Evolutionary conservation across 30 jellyfish, hydroid and myxozoan genomes (phyloP), one percentile per base, ranked within the genome.

Genomic region (Morbakka virulenta): DNA sequence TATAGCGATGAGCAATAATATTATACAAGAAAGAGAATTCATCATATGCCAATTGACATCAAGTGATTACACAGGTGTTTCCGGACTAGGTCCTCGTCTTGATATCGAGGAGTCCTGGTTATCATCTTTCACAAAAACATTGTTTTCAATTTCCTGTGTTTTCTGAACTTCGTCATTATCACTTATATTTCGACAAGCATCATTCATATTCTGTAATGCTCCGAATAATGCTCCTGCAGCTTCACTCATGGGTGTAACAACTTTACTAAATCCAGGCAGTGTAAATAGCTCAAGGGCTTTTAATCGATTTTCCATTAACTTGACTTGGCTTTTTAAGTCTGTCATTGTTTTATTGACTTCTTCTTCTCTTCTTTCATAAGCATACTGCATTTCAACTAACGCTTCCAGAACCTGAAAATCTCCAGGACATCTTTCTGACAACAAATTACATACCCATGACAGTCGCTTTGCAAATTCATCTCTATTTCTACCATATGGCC

Each of bases 401-500:
- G 81, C 47, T 49, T 89, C 97, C 12, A 89, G 52, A 22, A 89
- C 77, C 67, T 82, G 97, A 52, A 89, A 89, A 36, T 89, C 97
- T 28, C 77, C 91, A 3, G 97, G 97, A 57, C 84, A 72, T 21
- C 79, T 76, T 52, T 83, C 96, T 1, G 97, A 76, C 0, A 89
- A 72, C 82, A 89, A 57, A 64, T 83, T 93, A 74, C 97, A 82
- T 4, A 83, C 76, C 73, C 62, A 14, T 1, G 95, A 83, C 6
- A 83, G 49, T 4, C 85, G 80, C 30, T 74, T 74, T 2, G 88
- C 95, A 50, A 83, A 83, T 20, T 71, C 34, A 23, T 83, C 95
- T 0, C 80, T 25, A 20, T 22, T 30, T 31, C 74, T n/a, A 4
- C 2, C 35, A 69, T 68, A 3, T 2, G 9, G 13, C 14, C 27